Conservation (phyloP, 2,888 invertebrate genomes). For the Drosophila rubida region DNA sequence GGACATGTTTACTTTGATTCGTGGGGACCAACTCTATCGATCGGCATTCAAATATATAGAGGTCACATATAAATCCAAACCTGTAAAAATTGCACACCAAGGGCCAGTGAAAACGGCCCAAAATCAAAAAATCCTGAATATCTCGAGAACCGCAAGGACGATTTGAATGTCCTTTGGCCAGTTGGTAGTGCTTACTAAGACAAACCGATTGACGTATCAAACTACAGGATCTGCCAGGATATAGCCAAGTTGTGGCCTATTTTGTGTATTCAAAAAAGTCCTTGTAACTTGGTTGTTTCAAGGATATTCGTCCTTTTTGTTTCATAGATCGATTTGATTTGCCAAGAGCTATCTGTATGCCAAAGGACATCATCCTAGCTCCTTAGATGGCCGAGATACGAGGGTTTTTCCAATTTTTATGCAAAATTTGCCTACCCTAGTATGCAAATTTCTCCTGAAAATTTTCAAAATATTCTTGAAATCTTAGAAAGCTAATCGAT, state of each 20-base stretch:
- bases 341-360: background rate
- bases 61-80: background rate
- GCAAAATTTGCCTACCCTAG: background rate
- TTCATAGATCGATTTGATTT: background rate
- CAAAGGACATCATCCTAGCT: background rate
- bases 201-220: background rate
- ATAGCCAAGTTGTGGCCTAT: background rate
- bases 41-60: background rate
- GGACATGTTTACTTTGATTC: too few relatives aligned
- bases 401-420: background rate
- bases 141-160: background rate
- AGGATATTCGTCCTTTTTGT: constrained; percentile 1
- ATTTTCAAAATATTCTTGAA: background rate
- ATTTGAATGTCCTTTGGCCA: background rate
- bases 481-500: too few relatives aligned
- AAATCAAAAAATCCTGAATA: background rate
- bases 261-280: background rate
- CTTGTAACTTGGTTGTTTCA: background rate
- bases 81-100: background rate
- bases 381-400: background rate
- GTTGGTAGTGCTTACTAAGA: background rate
- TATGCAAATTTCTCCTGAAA: too few relatives aligned
- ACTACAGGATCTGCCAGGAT: background rate
- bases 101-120: background rate
- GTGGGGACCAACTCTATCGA: background rate